Base-by-base conservation (phyloP, 1,140 invertebrate species). In the Saccostrea glomerata region DNA sequence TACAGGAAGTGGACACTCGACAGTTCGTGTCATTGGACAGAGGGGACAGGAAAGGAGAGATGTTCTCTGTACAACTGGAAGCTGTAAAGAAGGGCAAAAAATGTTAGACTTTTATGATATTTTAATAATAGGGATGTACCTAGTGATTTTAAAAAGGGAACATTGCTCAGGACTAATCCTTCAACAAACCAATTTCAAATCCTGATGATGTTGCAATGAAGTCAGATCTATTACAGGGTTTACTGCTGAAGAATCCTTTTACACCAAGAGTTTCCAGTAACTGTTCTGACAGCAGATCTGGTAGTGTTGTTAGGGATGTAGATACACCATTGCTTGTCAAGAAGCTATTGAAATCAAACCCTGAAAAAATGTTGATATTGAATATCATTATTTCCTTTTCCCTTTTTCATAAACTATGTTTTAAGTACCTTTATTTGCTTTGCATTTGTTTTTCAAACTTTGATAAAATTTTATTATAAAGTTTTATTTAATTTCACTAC, bases 11-110 rank as follows among this genome's bases (percentile, higher is more conserved):
- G 0, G 86, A 87, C 40, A 90, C 58, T 23, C 87, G 86, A 86
- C 92, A 91, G 56, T 66, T 86, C 3, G 87, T 87, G 11, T 90
- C 84, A n/a, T 84, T 56, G 17, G 86, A 84, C 13, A 92, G 84
- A 25, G 40, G 23, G 23, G 89, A 89, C 54, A 90, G 82, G 30
- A 77, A 77, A 15, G 70, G 70, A 2, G 60, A 20, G 15, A 90
- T 73, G 36, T 66, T 30, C 84, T 63, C 58, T 36, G 55, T 58
- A 60, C 84, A 85, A 17, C 47, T 63, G 47, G 84, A 36, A 60
- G 77, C 86, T 56, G 56, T 20, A 77, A 15, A 30, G 0, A 77
- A 15, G 30, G 30, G 25, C 9, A 77, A 3, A 36, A 30, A 77
- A 25, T 6, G 23, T 77, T 25, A 77, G 30, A 17, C 55, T 56